Evolutionary conservation across 2,888 invertebrate species (phyloP).

Genomic region (Chymomyza caudatula): DNA sequence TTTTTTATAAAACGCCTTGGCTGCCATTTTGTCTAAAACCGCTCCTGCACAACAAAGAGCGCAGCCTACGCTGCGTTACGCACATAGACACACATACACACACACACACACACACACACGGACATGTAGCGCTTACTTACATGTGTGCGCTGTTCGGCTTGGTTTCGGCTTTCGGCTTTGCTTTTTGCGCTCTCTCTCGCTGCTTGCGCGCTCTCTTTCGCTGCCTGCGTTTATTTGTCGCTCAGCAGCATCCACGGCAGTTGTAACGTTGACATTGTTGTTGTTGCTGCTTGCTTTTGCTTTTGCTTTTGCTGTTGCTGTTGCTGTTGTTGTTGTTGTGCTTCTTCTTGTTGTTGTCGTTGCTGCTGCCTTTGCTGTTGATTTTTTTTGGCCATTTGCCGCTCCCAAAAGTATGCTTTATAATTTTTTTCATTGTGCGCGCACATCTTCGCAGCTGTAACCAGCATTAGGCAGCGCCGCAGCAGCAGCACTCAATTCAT

Average conservation of each 20-base stretch:
- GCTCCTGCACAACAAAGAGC: too few species aligned
- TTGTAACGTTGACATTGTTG: constrained; percentile 46
- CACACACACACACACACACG: constrained; percentile 18
- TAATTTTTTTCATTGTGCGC: constrained; percentile 66
- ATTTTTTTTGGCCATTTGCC: constrained; percentile 66
- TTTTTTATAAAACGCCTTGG: too few species aligned
- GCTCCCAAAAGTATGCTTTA: constrained; percentile 70
- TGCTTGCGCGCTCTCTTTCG: not conserved
- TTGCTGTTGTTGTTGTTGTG: not conserved
- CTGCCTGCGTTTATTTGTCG: constrained; percentile 43
- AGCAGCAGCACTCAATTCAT: constrained; percentile 37
- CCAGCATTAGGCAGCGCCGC: constrained; percentile 20
- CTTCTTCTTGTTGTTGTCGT: constrained; percentile 5
- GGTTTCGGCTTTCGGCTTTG: not conserved
- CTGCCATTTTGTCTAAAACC: too few species aligned
- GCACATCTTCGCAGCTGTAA: constrained; percentile 56
- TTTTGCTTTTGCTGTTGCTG: constrained; percentile 7
- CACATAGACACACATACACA: constrained; percentile 15
- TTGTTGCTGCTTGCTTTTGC: constrained; percentile 41
- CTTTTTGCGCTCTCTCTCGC: not conserved
- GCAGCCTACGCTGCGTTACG: not conserved
- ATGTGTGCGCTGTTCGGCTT: constrained; percentile 4
- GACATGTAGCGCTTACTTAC: constrained; percentile 13
- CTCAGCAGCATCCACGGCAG: constrained; percentile 42
- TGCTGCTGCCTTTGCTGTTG: constrained; percentile 40